Percentiles rank a stretch among this genome's conserved stretches.
Evolutionary conservation across 2,888 invertebrate species (phyloP).

Genomic region (Globia sparganii): DNA sequence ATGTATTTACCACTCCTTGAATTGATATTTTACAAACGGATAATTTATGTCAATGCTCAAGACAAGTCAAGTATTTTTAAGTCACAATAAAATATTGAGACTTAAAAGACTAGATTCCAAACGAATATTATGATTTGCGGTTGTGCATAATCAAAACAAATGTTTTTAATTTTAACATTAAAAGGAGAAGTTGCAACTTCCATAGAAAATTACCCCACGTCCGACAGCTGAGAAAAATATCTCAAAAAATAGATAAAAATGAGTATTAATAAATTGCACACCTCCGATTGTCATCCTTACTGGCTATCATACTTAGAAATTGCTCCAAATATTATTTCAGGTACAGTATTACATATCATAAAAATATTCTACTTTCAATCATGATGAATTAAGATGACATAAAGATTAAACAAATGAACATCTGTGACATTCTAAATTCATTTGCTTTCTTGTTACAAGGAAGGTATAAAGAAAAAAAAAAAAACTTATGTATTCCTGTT

Average conservation of each 20-base stretch:
- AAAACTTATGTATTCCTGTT: not conserved
- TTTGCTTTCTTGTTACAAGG: constrained; percentile 1
- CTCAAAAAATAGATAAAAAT: not conserved
- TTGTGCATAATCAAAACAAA: too few species aligned
- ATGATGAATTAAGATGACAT: not conserved
- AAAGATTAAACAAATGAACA: constrained; percentile 5
- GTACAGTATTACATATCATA: not conserved
- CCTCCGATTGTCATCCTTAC: not conserved
- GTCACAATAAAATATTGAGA: too few species aligned
- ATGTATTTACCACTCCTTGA: too few species aligned
- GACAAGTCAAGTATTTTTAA: too few species aligned
- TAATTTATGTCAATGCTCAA: too few species aligned
- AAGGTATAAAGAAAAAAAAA: not conserved
- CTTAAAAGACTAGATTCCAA: too few species aligned
- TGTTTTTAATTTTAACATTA: too few species aligned
- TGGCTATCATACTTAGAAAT: not conserved
- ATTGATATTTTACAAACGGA: too few species aligned
- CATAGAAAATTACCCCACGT: constrained; percentile 7
- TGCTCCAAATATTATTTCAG: constrained; percentile 12
- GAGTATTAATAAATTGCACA: not conserved
- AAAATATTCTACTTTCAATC: constrained; percentile 9
- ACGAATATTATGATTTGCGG: too few species aligned
- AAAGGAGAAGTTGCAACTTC: constrained; percentile 1
- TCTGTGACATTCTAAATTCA: constrained; percentile 5
- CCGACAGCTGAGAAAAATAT: constrained; percentile 4